A percentile compares a stretch with the other conserved stretches of the same genome.
Evolutionary conservation across 2,797 vertebrate species (phyloP).

Genomic region (Oryzias dopingdopingensis): DNA sequence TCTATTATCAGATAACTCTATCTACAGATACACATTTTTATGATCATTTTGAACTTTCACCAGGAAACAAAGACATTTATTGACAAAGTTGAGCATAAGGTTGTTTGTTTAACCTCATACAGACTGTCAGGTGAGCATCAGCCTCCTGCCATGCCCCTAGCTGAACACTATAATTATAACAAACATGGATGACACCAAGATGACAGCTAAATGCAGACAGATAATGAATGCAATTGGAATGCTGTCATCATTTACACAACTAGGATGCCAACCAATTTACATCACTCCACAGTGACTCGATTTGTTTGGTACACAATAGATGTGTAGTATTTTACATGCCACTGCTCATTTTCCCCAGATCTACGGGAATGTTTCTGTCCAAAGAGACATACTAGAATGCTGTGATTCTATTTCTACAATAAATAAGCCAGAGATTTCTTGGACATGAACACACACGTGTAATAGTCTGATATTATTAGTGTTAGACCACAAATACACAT

Average conservation of each 20-base stretch:
- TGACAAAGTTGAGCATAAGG: conserved; percentile 51
- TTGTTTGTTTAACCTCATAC: conserved; percentile 55
- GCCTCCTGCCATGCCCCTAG: conserved; percentile 47
- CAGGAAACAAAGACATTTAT: conserved; percentile 33
- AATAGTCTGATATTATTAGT: conserved; percentile 48
- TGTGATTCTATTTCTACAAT: conserved; percentile 71
- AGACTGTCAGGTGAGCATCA: conserved; percentile 57
- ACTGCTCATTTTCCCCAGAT: conserved; percentile 69
- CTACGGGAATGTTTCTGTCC: conserved; percentile 61
- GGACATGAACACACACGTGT: conserved; percentile 10
- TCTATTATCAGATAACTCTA: too few species aligned
- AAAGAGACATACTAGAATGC: conserved; percentile 72
- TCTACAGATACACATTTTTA: conserved; percentile 25
- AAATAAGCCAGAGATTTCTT: conserved; percentile 58
- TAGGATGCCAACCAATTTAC: conserved; percentile 73
- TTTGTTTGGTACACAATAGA: conserved; percentile 77
- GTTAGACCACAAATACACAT: conserved; percentile 31
- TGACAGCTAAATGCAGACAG: conserved; percentile 64
- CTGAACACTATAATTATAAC: conserved; percentile 71
- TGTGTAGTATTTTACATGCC: conserved; percentile 75
- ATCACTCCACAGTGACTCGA: conserved; percentile 67
- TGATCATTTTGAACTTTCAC: conserved; percentile 23
- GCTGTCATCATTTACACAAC: conserved; percentile 77
- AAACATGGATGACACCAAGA: conserved; percentile 63
- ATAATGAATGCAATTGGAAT: conserved; percentile 73